Conservation (phyloP, 2,888 invertebrate species). For the Nineta flava region DNA sequence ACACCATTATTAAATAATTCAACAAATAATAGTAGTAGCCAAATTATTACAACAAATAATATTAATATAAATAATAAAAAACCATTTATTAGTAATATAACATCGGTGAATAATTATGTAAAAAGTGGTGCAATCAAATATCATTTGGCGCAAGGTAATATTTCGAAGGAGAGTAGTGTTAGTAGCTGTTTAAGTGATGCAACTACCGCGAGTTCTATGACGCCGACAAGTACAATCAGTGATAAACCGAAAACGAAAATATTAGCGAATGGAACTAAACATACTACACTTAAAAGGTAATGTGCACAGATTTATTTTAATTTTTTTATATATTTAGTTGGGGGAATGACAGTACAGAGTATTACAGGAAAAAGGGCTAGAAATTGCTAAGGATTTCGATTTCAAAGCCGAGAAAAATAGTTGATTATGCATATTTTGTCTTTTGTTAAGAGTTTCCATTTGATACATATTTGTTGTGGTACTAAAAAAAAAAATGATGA, state of each 20-base stretch:
- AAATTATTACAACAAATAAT: neutral
- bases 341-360: too few species aligned
- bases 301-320: constrained; percentile 16
- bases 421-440: too few species aligned
- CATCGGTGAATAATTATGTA: constrained; percentile 9
- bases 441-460: too few species aligned
- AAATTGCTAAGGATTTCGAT: too few species aligned
- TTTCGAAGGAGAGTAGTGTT: constrained; percentile 49
- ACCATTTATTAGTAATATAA: constrained; percentile 1
- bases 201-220: constrained; percentile 32
- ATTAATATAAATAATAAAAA: neutral
- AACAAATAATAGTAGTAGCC: neutral
- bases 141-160: constrained; percentile 17
- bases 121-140: constrained; percentile 8
- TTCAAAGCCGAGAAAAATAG: too few species aligned
- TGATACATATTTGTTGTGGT: too few species aligned
- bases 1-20: neutral
- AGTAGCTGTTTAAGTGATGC: constrained; percentile 50
- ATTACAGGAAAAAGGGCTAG: too few species aligned
- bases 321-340: too few species aligned
- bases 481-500: too few species aligned
- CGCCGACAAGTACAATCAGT: constrained; percentile 37
- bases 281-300: constrained; percentile 55
- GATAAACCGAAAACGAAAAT: constrained; percentile 52
- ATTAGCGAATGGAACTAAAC: constrained; percentile 52